phyloP scores from a whole-genome alignment of 2,888 invertebrate species.

The Hirudinaria manillensis region DNA sequence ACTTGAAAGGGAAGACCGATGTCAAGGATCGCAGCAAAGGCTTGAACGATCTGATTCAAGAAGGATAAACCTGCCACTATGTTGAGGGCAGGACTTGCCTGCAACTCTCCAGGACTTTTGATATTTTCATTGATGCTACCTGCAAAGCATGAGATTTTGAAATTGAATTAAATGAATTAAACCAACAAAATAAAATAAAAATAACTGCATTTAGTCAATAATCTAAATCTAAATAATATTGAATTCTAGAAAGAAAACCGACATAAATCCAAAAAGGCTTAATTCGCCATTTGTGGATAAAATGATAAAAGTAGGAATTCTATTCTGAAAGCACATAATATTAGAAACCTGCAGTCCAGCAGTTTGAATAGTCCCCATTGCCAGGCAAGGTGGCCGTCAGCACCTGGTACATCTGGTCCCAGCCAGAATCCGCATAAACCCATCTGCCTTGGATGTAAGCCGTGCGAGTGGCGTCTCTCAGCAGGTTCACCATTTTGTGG shows the following conservation, averaged over 20 bases:
- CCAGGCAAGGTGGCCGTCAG: slow-evolving; percentile 77
- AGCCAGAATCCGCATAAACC: slow-evolving; percentile 58
- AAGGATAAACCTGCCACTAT: slow-evolving; percentile 77
- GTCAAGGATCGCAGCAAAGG: slow-evolving; percentile 77
- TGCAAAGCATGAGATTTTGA: background rate
- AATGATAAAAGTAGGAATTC: too few relatives aligned
- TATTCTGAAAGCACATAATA: background rate
- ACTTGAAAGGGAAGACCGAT: slow-evolving; percentile 65
- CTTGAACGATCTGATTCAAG: slow-evolving; percentile 74
- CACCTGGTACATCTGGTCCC: slow-evolving; percentile 68
- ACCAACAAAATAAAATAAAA: too few relatives aligned
- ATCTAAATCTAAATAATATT: background rate
- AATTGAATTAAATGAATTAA: background rate
- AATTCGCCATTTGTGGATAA: background rate
- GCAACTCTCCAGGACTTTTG: slow-evolving; percentile 38
- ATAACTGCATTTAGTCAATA: too few relatives aligned
- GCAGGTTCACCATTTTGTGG: slow-evolving; percentile 52
- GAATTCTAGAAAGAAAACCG: background rate
- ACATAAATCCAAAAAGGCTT: background rate
- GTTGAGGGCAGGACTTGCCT: slow-evolving; percentile 66
- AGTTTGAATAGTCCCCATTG: slow-evolving; percentile 76
- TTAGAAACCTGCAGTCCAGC: slow-evolving; percentile 50
- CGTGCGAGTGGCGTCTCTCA: slow-evolving; percentile 70
- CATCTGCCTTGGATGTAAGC: slow-evolving; percentile 74
- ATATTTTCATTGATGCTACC: slow-evolving; percentile 17